These are phyloP conservation scores for Pogonognathellus flavescens DNA, from an alignment of 1,140 invertebrate genomes.

Conservation along the genomic window DNA sequence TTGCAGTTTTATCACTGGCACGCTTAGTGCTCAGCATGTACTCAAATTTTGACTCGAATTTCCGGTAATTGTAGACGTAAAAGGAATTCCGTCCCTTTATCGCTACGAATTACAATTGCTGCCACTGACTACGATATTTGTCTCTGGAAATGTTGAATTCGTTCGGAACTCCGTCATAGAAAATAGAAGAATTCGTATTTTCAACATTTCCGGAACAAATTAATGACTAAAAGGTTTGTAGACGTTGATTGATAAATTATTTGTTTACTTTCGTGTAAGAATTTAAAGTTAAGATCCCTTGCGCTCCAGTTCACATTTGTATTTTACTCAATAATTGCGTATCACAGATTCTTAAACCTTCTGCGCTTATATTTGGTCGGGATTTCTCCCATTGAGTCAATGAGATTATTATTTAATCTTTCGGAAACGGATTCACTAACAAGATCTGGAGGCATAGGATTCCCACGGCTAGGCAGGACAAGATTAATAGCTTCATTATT, in stretches of 20 bases:
- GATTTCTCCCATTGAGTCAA: slow-evolving; percentile 5
- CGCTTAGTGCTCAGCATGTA: slow-evolving; percentile 16
- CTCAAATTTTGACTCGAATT: slow-evolving; percentile 3
- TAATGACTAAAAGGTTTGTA: slow-evolving; percentile 32
- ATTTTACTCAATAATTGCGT: slow-evolving; percentile 13
- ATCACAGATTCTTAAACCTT: slow-evolving; percentile 60
- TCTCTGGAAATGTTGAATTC: slow-evolving; percentile 12
- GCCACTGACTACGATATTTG: slow-evolving; percentile 27
- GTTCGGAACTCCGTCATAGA: background rate
- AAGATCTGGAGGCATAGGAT: slow-evolving; percentile 29
- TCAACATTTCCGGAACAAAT: slow-evolving; percentile 12
- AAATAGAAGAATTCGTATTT: background rate
- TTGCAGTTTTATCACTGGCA: background rate
- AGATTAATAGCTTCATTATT: slow-evolving; percentile 51
- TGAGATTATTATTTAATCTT: slow-evolving; percentile 11
- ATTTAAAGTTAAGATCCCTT: slow-evolving; percentile 2
- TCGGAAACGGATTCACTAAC: slow-evolving; percentile 24
- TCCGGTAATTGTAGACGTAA: background rate
- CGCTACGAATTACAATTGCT: slow-evolving; percentile 23
- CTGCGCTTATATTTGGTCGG: slow-evolving; percentile 55
- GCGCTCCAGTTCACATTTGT: slow-evolving; percentile 20
- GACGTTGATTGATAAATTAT: slow-evolving; percentile 25
- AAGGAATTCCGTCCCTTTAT: background rate
- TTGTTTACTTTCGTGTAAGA: slow-evolving; percentile 21
- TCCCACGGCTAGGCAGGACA: slow-evolving; percentile 41